Conservation (phyloP, 1,140 invertebrate species). For the Propsilocerus akamusi region DNA sequence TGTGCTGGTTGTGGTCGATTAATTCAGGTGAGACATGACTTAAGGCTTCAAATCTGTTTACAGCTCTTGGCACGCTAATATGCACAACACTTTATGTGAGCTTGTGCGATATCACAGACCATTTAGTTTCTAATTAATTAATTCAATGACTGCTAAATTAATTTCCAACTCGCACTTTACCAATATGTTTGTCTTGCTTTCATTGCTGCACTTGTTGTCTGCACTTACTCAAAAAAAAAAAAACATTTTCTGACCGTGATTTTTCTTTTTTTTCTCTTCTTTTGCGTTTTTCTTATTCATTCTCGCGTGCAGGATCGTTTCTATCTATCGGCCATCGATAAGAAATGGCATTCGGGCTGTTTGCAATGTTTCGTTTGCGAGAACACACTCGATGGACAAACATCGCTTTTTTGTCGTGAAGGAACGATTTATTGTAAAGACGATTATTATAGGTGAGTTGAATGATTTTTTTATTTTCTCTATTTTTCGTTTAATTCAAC, state of each 20-base stretch:
- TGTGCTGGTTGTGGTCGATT: slow-evolving; percentile 24
- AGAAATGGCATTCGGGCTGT: slow-evolving; percentile 83
- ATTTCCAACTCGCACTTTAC: not conserved
- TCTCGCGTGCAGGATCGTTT: slow-evolving; percentile 48
- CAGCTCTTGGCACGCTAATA: not conserved
- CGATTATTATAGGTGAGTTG: slow-evolving; percentile 86
- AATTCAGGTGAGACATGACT: slow-evolving; percentile 17
- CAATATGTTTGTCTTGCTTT: no score
- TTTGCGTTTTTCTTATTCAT: not conserved
- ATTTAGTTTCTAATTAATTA: slow-evolving; percentile 1
- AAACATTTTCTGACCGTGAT: slow-evolving; percentile 8
- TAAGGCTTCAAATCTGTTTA: not conserved
- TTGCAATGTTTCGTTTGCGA: slow-evolving; percentile 83
- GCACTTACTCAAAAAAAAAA: not conserved
- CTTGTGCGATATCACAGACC: not conserved
- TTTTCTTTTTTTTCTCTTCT: slow-evolving; percentile 6
- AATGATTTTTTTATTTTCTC: not conserved
- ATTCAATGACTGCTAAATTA: slow-evolving; percentile 3
- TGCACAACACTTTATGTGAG: not conserved
- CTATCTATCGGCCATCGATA: slow-evolving; percentile 82
- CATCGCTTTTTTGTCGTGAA: slow-evolving; percentile 84
- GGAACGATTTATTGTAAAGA: slow-evolving; percentile 94
- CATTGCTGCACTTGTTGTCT: no score
- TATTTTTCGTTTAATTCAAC: not conserved
- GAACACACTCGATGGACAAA: slow-evolving; percentile 71